Base-by-base conservation (phyloP, 2,797 vertebrate species). In the Myotis planiceps region DNA sequence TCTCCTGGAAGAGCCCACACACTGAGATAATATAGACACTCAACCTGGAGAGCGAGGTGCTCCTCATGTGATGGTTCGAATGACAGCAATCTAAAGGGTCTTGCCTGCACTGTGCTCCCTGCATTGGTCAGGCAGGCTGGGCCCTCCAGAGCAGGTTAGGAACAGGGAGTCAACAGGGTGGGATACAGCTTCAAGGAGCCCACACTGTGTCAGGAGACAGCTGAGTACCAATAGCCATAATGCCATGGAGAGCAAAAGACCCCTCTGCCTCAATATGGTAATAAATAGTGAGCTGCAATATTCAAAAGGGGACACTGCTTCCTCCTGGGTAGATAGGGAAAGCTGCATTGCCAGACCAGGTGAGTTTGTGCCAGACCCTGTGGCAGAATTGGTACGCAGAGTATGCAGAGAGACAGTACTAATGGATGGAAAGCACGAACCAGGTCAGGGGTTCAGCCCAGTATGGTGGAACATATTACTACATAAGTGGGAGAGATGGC, bases 41-140 rank as follows among this genome's bases (percentile, higher is more conserved):
- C 16, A 34, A 8, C 55, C 14, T 0, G 0, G 0, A 3, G 16
- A 27, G 27, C 0, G 10, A 12, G n/a, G 25, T 29, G 8, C 32
- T 42, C 66, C 25, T 39, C 5, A 1, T 69, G 34, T 53, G 15
- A 34, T 1, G 5, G 72, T 72, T 9, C 0, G 34, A 42, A 14
- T 4, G 32, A 37, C 25, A 47, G 42, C 58, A n/a, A 42, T 6
- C 74, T 15, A 5, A 60, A n/a, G 32, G 69, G 55, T 27, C 39
- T 18, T 34, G n/a, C 63, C 39, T 49, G 6, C 6, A 16, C n/a
- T 18, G 32, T 1, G 7, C n/a, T 66, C 63, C 45, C 53, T 76
- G 9, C 34, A 32, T 9, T 8, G 6, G 0, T 27, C 29, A 49
- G 3, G 2, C 19, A 16, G 39, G 49, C 5, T 3, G 34, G 19